phyloP scores from a whole-genome alignment of 92 coral and sea anemone genomes.

The Palythoa grandiflora region DNA sequence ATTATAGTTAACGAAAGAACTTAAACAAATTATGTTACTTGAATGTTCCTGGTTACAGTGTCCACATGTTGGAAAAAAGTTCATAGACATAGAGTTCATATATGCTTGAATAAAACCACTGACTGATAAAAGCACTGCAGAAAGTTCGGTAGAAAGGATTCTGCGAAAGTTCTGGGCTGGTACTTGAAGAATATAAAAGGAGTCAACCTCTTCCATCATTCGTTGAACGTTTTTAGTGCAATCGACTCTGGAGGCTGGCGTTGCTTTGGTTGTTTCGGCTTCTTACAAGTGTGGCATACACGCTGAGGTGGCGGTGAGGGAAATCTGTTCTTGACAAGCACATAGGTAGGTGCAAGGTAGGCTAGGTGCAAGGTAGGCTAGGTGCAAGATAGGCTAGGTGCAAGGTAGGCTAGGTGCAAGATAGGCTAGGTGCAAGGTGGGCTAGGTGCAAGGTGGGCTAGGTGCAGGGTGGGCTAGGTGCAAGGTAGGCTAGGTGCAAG shows the following conservation, averaged over 20 bases:
- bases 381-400: no score
- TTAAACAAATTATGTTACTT: background rate
- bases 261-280: constrained; percentile 4
- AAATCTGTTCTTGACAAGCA: constrained; percentile 3
- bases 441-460: no score
- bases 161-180: background rate
- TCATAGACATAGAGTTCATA: background rate
- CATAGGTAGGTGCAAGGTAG: no score
- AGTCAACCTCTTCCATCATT: background rate
- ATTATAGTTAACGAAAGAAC: background rate
- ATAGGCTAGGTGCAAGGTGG: no score
- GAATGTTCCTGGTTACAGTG: background rate
- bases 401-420: no score
- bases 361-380: no score
- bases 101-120: background rate
- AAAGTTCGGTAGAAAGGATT: background rate
- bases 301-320: background rate
- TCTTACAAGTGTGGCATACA: constrained; percentile 7
- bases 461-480: no score
- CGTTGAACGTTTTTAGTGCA: constrained; percentile 13
- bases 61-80: background rate
- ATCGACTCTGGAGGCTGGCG: constrained; percentile 11
- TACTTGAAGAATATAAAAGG: background rate
- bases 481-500: no score
- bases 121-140: background rate